Evolutionary conservation across 1,140 invertebrate genomes (phyloP).

Genomic region (Aphelenchoides besseyi): DNA sequence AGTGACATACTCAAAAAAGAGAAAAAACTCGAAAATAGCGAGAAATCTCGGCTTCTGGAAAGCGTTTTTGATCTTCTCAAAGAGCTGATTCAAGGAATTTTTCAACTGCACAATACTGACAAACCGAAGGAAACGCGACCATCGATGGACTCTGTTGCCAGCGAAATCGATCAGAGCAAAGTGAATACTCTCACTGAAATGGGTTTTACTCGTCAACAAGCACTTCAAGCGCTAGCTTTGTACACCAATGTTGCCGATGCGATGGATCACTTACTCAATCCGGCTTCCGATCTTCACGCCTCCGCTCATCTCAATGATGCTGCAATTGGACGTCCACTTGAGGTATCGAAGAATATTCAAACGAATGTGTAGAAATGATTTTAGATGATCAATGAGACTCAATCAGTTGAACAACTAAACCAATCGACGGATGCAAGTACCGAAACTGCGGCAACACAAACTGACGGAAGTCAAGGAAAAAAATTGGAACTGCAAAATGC

Average conservation of each 20-base stretch:
- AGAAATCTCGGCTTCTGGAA: not conserved
- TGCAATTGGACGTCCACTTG: too few relatives aligned
- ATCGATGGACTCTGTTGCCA: not conserved
- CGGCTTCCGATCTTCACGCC: too few relatives aligned
- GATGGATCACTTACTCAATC: constrained; percentile 5
- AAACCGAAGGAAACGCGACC: not conserved
- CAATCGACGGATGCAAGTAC: too few relatives aligned
- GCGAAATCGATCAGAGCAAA: not conserved
- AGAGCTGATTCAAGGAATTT: constrained; percentile 8
- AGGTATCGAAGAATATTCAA: too few relatives aligned
- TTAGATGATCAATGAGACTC: too few relatives aligned
- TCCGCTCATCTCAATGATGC: too few relatives aligned
- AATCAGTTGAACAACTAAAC: too few relatives aligned
- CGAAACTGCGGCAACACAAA: too few relatives aligned
- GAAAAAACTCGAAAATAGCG: not conserved
- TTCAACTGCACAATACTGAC: not conserved
- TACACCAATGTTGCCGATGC: constrained; percentile 1
- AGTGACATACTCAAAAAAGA: not conserved
- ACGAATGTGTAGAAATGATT: too few relatives aligned
- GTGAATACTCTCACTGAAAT: constrained; percentile 12
- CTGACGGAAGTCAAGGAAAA: too few relatives aligned
- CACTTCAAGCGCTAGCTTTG: constrained; percentile 5
- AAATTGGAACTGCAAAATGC: too few relatives aligned
- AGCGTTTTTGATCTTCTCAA: constrained; percentile 9
- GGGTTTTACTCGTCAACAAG: not conserved